Evolutionary conservation across 2,888 invertebrate genomes (phyloP).

Genomic region (Galeopsomyia nigrocyanea): DNA sequence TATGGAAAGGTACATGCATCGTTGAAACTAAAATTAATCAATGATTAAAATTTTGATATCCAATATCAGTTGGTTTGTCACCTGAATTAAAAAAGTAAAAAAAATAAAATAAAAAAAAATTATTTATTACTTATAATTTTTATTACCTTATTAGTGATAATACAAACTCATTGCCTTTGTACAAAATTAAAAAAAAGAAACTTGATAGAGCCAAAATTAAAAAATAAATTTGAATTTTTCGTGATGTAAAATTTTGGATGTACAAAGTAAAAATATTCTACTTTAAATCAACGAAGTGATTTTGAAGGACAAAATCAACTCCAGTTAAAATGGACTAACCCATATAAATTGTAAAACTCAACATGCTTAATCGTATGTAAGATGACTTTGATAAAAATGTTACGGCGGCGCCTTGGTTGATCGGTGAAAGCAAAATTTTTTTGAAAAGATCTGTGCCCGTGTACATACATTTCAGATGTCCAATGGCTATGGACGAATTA

Average conservation of each 20-base stretch:
- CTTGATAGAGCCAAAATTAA: neutral
- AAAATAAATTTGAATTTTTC: constrained; percentile 3
- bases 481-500: constrained; percentile 35
- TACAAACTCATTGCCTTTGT: too few relatives aligned
- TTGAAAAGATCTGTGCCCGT: constrained; percentile 38
- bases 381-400: too few relatives aligned
- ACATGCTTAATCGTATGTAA: too few relatives aligned
- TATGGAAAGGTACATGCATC: constrained; percentile 23
- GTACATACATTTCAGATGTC: constrained; percentile 41
- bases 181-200: too few relatives aligned
- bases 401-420: too few relatives aligned
- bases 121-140: neutral
- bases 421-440: too few relatives aligned
- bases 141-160: neutral
- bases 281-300: constrained; percentile 1
- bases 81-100: neutral
- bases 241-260: neutral
- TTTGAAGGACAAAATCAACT: too few relatives aligned
- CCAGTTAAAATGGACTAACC: too few relatives aligned
- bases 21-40: neutral
- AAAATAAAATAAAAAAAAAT: neutral
- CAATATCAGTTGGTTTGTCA: constrained; percentile 8
- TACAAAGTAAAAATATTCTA: neutral
- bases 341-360: too few relatives aligned
- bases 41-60: neutral